Conservation (phyloP, 2,113 vertebrate genomes). For the Patagioenas fasciata region DNA sequence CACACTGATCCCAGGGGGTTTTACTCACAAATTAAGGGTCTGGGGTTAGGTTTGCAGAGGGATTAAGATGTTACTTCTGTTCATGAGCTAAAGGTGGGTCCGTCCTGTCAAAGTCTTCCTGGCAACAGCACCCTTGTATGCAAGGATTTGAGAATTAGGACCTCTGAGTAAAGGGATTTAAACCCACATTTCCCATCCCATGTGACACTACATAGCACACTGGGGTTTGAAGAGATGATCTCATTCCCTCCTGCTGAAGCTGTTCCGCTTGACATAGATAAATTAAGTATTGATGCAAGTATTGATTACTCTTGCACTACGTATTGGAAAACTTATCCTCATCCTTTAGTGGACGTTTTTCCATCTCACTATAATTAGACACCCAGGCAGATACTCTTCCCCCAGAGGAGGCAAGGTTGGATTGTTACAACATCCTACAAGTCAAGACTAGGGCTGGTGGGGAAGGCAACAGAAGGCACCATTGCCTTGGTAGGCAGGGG, state of each 20-base stretch:
- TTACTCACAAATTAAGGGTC: neutral
- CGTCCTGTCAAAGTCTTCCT: neutral
- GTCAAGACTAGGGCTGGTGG: neutral
- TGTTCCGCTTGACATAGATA: neutral
- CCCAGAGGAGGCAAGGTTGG: neutral
- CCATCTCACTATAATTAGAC: conserved; percentile 34
- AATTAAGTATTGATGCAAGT: conserved; percentile 67
- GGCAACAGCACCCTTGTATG: neutral
- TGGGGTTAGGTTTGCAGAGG: neutral
- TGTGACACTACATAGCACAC: neutral
- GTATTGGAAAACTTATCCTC: conserved; percentile 50
- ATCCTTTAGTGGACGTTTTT: conserved; percentile 1
- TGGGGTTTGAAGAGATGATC: neutral
- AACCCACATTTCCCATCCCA: neutral
- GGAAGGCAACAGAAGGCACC: neutral
- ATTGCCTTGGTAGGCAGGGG: neutral
- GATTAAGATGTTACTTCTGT: neutral
- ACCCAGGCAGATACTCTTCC: neutral
- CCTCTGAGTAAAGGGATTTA: neutral
- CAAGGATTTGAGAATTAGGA: neutral
- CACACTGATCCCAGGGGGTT: neutral
- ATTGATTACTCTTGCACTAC: conserved; percentile 52
- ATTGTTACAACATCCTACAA: neutral
- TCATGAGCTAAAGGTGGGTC: neutral
- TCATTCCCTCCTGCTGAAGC: conserved; percentile 35